These are phyloP conservation scores for Puntigrus tetrazona DNA, from an alignment of 2,113 vertebrate species.

Conservation along the genomic window DNA sequence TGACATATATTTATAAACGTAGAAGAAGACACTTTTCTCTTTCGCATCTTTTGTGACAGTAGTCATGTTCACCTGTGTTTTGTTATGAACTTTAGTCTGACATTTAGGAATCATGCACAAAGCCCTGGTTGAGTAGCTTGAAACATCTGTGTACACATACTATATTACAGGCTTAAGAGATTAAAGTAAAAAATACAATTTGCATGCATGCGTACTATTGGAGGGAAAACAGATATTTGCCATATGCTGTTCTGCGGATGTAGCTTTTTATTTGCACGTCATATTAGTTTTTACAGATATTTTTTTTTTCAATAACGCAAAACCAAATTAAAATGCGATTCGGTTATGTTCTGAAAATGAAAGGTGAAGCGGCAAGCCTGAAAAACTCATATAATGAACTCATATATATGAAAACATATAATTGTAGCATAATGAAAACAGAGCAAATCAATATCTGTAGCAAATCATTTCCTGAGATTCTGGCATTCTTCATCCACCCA, in stretches of 20 bases:
- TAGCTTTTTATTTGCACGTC: background rate
- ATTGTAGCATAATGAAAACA: background rate
- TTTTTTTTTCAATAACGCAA: background rate
- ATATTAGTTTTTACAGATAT: background rate
- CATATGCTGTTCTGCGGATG: background rate
- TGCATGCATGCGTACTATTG: background rate
- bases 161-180: background rate
- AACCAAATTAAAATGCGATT: background rate
- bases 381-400: no score
- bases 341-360: background rate
- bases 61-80: background rate
- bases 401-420: no score
- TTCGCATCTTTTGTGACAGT: background rate
- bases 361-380: background rate
- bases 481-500: background rate
- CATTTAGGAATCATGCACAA: background rate
- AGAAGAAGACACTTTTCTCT: background rate
- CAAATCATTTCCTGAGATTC: constrained; percentile 17
- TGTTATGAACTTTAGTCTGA: background rate
- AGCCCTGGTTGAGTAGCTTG: background rate
- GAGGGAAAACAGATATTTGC: background rate
- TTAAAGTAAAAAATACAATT: background rate
- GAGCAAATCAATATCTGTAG: constrained; percentile 22
- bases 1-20: background rate
- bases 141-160: background rate